phyloP scores from a whole-genome alignment of 2,888 invertebrate species.

The Exephanes ischioxanthus region DNA sequence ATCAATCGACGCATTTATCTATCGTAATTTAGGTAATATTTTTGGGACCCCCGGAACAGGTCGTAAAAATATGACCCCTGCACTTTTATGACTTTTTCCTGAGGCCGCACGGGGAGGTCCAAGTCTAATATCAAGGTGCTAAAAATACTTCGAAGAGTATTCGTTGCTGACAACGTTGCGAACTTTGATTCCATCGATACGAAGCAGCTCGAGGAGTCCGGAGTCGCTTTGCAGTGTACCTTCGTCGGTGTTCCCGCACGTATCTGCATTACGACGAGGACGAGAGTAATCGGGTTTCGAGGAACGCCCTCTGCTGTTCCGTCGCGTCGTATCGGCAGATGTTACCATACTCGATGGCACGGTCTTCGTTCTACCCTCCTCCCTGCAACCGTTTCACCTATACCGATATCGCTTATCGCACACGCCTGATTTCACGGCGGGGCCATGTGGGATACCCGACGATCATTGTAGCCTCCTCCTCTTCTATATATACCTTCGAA shows the following conservation, averaged over 20 bases:
- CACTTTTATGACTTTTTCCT: too few species aligned
- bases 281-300: constrained; percentile 61
- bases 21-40: too few species aligned
- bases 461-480: constrained; percentile 50
- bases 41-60: too few species aligned
- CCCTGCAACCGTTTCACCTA: constrained; percentile 29
- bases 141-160: too few species aligned
- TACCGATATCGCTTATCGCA: constrained; percentile 71
- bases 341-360: constrained; percentile 59
- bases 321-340: constrained; percentile 71
- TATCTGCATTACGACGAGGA: constrained; percentile 47
- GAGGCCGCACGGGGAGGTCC: too few species aligned
- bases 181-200: too few species aligned
- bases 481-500: constrained; percentile 4
- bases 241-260: constrained; percentile 30
- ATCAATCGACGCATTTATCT: too few species aligned
- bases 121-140: too few species aligned
- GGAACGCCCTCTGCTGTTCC: constrained; percentile 53
- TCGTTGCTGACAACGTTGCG: too few species aligned
- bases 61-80: too few species aligned
- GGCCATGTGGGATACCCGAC: constrained; percentile 66
- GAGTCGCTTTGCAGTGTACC: not conserved
- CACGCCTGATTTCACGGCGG: constrained; percentile 64
- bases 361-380: not conserved
- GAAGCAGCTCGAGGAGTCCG: too few species aligned